Percentiles rank a stretch among this genome's conserved stretches.
Conservation (phyloP, 2,797 vertebrate genomes). For the Chelmon rostratus region DNA sequence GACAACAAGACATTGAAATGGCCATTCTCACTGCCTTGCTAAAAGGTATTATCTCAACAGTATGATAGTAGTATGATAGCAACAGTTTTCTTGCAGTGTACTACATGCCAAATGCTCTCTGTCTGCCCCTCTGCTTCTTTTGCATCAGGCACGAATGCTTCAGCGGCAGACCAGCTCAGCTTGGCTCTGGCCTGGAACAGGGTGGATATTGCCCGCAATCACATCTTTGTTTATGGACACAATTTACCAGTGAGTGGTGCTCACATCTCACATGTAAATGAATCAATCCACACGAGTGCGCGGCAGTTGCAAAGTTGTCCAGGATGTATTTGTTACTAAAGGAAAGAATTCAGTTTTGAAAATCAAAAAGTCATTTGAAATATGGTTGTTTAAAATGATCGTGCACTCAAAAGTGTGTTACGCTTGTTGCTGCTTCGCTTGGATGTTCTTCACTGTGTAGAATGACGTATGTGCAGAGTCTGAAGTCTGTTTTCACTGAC, state of each 20-base stretch:
- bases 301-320: not conserved
- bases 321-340: not conserved
- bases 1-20: slow-evolving; percentile 98
- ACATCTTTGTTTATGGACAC: slow-evolving; percentile 98
- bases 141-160: slow-evolving; percentile 93
- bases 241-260: slow-evolving; percentile 92
- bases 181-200: slow-evolving; percentile 99
- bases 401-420: not conserved
- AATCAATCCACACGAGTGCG: slow-evolving; percentile 8
- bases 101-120: not conserved
- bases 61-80: not conserved
- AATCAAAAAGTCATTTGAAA: not conserved
- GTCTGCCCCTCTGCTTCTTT: slow-evolving; percentile 17
- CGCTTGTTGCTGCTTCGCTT: too few relatives aligned
- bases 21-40: slow-evolving; percentile 96
- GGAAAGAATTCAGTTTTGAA: slow-evolving; percentile 16
- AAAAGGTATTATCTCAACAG: slow-evolving; percentile 88
- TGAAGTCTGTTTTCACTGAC: not conserved
- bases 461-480: too few relatives aligned
- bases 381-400: not conserved
- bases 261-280: not conserved
- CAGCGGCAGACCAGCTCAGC: slow-evolving; percentile 96
- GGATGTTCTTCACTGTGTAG: too few relatives aligned
- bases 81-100: not conserved
- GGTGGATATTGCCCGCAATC: slow-evolving; percentile 97